A percentile compares a stretch with the other conserved stretches of the same genome.
These are phyloP conservation scores for Enteromius argenteus DNA, from an alignment of 2,797 vertebrate genomes.

Conservation along the genomic window DNA sequence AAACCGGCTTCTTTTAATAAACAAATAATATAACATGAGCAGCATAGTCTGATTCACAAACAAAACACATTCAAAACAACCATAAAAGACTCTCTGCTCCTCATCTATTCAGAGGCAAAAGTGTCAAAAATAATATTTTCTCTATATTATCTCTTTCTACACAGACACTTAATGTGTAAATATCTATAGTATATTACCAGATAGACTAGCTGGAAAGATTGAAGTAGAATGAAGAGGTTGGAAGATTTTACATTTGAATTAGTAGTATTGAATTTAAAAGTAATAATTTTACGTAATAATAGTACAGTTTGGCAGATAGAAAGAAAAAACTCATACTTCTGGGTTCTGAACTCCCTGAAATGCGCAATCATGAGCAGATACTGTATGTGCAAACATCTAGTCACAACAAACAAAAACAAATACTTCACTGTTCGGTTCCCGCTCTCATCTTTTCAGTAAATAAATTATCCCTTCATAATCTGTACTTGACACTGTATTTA, in stretches of 20 bases:
- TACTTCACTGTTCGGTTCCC: not conserved
- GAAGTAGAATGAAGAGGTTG: not conserved
- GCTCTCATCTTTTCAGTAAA: not conserved
- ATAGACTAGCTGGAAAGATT: not conserved
- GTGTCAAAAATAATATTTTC: not conserved
- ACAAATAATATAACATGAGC: no score
- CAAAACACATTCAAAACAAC: no score
- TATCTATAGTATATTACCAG: not conserved
- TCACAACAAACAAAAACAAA: not conserved
- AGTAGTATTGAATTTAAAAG: not conserved
- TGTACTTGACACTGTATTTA: slow-evolving; percentile 20
- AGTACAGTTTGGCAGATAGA: no score
- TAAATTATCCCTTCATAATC: not conserved
- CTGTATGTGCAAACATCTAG: not conserved
- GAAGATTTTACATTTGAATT: not conserved
- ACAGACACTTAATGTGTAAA: not conserved
- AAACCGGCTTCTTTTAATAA: not conserved
- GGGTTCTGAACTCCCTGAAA: not conserved
- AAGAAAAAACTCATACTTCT: not conserved
- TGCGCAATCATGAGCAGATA: not conserved
- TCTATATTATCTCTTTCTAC: not conserved
- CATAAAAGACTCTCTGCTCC: no score
- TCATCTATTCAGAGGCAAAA: not conserved
- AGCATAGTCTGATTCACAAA: no score
- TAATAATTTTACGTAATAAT: not conserved